Evolutionary conservation across 1,140 invertebrate genomes (phyloP), one percentile per base, ranked within the genome.

Genomic region (Globodera ellingtonae): DNA sequence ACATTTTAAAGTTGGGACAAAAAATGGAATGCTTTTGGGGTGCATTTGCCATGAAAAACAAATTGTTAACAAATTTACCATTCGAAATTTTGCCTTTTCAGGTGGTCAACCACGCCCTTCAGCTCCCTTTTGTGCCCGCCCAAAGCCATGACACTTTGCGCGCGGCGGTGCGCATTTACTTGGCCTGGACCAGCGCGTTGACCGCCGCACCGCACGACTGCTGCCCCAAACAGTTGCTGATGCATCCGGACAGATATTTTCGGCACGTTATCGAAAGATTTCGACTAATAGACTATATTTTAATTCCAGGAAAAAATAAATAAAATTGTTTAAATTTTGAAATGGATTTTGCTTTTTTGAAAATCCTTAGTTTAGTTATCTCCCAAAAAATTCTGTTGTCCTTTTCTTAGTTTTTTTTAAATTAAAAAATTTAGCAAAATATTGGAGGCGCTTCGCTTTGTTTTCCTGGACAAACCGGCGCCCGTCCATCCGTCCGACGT

Each of bases 21-120:
- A 50, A 21, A 59, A 18, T 46, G 10, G 24, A 75, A 18, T 18
- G 7, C 1, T 82, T 81, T n/a, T 83, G 59, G 10, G 24, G 0
- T 56, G 6, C 13, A 47, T 62, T 67, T 56, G 10, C 47, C 48
- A 65, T 0, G 24, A 44, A 66, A 21, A 81, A 46, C n/a, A n/a
- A 71, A 70, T 50, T 13, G 13, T 9, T n/a, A 2, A 81, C 35
- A 9, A 81, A 9, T 7, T 24, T 56, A n/a, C 6, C 18, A 6
- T 62, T 62, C 18, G 15, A 62, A 62, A 62, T 52, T 15, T 62
- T n/a, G 15, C 15, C 13, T 13, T 62, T 84, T 73, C 18, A 84
- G 83, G 72, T 86, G 44, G 47, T 84, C 9, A 84, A 84, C 24
- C 85, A 85, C 56, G 83, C 85, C 7, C 86, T 85, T 24, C 67